A percentile compares a stretch with the other conserved stretches of the same genome.
These are phyloP conservation scores for Agonopterix subpropinquella DNA, from an alignment of 2,888 invertebrate species.

Conservation along the genomic window DNA sequence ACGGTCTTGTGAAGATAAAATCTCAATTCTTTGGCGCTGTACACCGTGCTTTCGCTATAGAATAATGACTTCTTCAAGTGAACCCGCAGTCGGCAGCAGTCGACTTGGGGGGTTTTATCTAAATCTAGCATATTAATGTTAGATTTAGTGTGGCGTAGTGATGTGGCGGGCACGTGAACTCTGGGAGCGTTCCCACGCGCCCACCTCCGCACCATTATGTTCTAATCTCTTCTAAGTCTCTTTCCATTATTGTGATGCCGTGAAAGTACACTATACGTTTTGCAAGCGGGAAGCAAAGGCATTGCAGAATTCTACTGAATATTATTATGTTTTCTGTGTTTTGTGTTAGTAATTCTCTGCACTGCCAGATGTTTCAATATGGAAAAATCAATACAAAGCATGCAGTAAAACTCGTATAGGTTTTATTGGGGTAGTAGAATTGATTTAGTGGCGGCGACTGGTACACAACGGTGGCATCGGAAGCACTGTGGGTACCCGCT, in stretches of 20 bases:
- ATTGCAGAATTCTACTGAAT: slow-evolving; percentile 29
- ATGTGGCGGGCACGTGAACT: slow-evolving; percentile 65
- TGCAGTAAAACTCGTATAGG: not conserved
- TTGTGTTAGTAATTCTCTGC: not conserved
- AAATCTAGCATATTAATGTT: slow-evolving; percentile 67
- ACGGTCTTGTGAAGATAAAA: slow-evolving; percentile 16
- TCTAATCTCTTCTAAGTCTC: slow-evolving; percentile 69
- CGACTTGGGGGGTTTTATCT: slow-evolving; percentile 41
- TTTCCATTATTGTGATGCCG: slow-evolving; percentile 69
- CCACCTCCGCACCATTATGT: slow-evolving; percentile 74
- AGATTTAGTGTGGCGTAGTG: slow-evolving; percentile 62
- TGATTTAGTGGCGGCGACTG: slow-evolving; percentile 25
- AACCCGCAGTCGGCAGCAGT: slow-evolving; percentile 18
- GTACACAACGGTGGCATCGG: slow-evolving; percentile 17
- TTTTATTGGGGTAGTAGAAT: slow-evolving; percentile 14
- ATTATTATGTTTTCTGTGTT: not conserved
- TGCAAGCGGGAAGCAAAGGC: slow-evolving; percentile 51
- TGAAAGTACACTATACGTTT: slow-evolving; percentile 65
- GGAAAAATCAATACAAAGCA: not conserved
- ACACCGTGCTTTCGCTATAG: slow-evolving; percentile 23
- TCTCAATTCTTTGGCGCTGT: slow-evolving; percentile 11
- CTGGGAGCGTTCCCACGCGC: slow-evolving; percentile 75
- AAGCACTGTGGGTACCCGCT: slow-evolving; percentile 14
- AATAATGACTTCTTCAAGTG: slow-evolving; percentile 39
- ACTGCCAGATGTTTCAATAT: not conserved